phyloP scores from a whole-genome alignment of 2,888 invertebrate genomes.

The Nomada fucata region DNA sequence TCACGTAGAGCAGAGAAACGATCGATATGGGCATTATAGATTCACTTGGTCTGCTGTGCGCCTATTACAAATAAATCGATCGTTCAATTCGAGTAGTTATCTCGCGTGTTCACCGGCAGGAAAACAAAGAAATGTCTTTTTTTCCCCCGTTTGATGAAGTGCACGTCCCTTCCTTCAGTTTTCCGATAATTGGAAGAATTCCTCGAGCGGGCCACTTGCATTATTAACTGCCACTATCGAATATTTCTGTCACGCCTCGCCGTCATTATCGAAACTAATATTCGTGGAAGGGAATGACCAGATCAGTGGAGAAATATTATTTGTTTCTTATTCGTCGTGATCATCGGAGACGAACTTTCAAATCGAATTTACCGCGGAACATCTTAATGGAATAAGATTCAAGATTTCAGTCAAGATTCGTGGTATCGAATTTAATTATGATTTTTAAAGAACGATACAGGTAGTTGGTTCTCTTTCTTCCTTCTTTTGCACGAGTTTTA shows the following conservation, averaged over 20 bases:
- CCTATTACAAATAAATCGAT: slow-evolving; percentile 49
- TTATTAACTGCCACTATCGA: slow-evolving; percentile 51
- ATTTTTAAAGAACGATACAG: no score
- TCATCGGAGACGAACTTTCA: not conserved
- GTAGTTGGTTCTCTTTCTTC: no score
- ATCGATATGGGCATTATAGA: slow-evolving; percentile 59
- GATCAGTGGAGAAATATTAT: not conserved
- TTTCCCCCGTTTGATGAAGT: slow-evolving; percentile 46
- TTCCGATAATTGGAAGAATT: slow-evolving; percentile 65
- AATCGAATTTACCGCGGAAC: no score
- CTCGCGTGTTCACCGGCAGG: slow-evolving; percentile 54
- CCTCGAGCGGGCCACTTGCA: slow-evolving; percentile 52
- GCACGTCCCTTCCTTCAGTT: slow-evolving; percentile 31
- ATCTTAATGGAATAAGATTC: no score
- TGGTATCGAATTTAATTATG: no score
- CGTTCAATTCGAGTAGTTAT: slow-evolving; percentile 43
- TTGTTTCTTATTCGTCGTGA: not conserved
- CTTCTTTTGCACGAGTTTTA: no score
- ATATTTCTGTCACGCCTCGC: slow-evolving; percentile 51
- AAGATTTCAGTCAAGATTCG: no score
- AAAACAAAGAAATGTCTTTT: slow-evolving; percentile 41
- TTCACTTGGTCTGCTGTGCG: slow-evolving; percentile 43
- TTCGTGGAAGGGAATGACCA: not conserved
- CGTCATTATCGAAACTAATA: slow-evolving; percentile 20
- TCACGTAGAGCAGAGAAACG: slow-evolving; percentile 18